Percentiles rank a stretch among this genome's conserved stretches.
phyloP scores from a whole-genome alignment of 1,140 invertebrate species.

The Brachionus koreanus region DNA sequence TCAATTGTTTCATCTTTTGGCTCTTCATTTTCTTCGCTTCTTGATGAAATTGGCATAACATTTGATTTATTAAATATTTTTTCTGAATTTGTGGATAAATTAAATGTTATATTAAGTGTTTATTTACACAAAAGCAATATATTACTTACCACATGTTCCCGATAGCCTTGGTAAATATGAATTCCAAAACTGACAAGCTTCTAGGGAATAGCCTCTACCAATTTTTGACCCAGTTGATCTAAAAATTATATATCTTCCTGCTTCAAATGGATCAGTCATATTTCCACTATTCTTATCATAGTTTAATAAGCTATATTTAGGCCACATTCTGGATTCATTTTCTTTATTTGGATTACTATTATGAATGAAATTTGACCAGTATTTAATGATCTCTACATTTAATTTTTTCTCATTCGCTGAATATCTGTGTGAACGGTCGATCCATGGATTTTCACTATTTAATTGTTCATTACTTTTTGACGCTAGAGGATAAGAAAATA shows the following conservation, averaged over 20 bases:
- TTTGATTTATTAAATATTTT: too few relatives aligned
- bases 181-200: constrained; percentile 40
- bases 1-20: too few relatives aligned
- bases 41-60: too few relatives aligned
- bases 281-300: background rate
- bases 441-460: constrained; percentile 1
- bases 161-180: constrained; percentile 1
- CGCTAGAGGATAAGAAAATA: constrained; percentile 78
- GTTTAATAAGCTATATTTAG: constrained; percentile 13
- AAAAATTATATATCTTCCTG: constrained; percentile 20
- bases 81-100: background rate
- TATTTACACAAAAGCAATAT: background rate
- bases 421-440: background rate
- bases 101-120: background rate
- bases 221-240: constrained; percentile 25
- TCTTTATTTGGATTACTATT: background rate
- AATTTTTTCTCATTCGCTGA: constrained; percentile 28
- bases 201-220: constrained; percentile 7
- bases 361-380: constrained; percentile 26
- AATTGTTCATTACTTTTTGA: background rate
- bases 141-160: background rate
- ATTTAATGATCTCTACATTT: constrained; percentile 15
- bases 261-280: constrained; percentile 13
- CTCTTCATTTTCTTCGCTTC: too few relatives aligned
- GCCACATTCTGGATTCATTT: background rate